Conservation (phyloP, 2,888 invertebrate genomes). For the Altica lythri region DNA sequence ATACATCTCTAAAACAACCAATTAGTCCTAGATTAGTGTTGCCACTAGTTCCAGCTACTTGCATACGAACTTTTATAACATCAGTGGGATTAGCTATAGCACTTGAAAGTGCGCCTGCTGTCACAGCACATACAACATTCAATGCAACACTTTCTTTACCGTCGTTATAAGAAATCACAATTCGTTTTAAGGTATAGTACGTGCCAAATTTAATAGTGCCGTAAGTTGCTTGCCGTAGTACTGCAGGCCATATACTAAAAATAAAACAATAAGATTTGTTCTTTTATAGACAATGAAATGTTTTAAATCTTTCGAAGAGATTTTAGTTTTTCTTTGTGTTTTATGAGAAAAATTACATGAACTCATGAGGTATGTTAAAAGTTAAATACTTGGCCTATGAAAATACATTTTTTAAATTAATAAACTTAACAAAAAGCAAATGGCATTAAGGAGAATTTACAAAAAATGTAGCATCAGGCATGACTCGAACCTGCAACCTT, state of each 20-base stretch:
- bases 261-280: no score
- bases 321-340: no score
- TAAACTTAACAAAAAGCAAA: no score
- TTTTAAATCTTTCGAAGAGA: no score
- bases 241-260: constrained; percentile 86
- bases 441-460: no score
- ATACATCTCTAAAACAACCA: constrained; percentile 82
- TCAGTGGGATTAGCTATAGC: constrained; percentile 97
- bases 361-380: no score
- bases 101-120: constrained; percentile 87
- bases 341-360: no score
- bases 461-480: no score
- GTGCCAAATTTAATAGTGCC: constrained; percentile 97
- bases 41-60: constrained; percentile 67
- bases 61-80: constrained; percentile 95
- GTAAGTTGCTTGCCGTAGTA: constrained; percentile 91
- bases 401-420: no score
- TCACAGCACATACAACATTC: constrained; percentile 81
- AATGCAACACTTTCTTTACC: constrained; percentile 64
- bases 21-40: constrained; percentile 62
- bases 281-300: no score
- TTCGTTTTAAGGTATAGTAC: constrained; percentile 85
- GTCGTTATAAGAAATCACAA: constrained; percentile 63
- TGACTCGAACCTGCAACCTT: no score
- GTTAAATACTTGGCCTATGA: no score